phyloP scores from a whole-genome alignment of 2,113 vertebrate genomes.

The Colinus virginianus region DNA sequence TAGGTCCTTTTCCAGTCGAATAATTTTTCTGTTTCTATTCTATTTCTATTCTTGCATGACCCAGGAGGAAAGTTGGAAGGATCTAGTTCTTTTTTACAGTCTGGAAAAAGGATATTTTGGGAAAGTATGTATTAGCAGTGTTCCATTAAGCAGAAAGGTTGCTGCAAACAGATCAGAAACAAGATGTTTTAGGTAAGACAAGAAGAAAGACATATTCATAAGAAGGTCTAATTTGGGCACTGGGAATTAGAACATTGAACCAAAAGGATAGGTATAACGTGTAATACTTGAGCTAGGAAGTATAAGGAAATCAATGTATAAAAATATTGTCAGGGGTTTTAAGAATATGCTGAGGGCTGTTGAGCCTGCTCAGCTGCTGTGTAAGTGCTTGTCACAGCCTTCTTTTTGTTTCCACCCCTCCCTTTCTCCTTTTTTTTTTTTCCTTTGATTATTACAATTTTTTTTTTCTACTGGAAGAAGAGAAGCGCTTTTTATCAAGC shows the following conservation, averaged over 20 bases:
- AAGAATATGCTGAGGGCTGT: not conserved
- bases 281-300: not conserved
- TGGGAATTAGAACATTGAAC: not conserved
- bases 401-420: not conserved
- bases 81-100: not conserved
- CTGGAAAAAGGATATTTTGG: not conserved
- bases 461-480: not conserved
- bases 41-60: not conserved
- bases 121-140: not conserved
- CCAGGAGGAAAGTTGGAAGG: not conserved
- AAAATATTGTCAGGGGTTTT: not conserved
- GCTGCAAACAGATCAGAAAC: not conserved
- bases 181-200: not conserved
- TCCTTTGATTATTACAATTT: not conserved
- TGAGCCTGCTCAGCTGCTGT: not conserved
- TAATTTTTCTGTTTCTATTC: not conserved
- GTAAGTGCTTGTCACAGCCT: not conserved
- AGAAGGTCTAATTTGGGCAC: not conserved
- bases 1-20: not conserved
- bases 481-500: not conserved
- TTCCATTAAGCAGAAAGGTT: not conserved
- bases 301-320: not conserved
- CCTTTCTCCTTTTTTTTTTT: too few species aligned
- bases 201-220: not conserved
- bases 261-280: not conserved